Evolutionary conservation across 2,888 invertebrate genomes (phyloP), one percentile per base, ranked within the genome.

Genomic region (Diaperis boleti): DNA sequence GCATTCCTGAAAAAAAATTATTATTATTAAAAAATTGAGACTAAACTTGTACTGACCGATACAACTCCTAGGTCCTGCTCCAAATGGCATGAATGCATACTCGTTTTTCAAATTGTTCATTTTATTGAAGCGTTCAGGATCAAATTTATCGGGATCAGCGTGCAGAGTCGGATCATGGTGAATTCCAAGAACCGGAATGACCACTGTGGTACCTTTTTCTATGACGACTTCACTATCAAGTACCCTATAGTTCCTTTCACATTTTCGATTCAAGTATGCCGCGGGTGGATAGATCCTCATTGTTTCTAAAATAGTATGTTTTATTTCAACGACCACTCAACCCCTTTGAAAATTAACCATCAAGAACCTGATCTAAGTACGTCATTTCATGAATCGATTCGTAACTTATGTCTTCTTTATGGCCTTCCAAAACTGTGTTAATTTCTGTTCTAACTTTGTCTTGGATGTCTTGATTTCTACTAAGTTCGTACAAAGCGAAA

Each of bases 281-380:
- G 56, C 26, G 1, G 50, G 50, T 7, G 62, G 62, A 17, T 62
- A 18, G 7, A 22, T 57, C 3, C 62, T 17, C 3, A 62, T 14
- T 1, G 56, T 50, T 35, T 62, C 57, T 50, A 13, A 7, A 47
- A 22, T 11, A 33, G 11, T 2, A 33, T 2, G 8, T 33, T 33
- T 33, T n/a, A 26, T n/a, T 26, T 3, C 1, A 5, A 26, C 10
- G 31, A n/a, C 10, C 3, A n/a, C 10, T 31, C 7, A 31, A 31
- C 7, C 3, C 5, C 29, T 70, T n/a, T n/a, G n/a, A n/a, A n/a
- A n/a, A n/a, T n/a, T n/a, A n/a, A 78, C 79, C 80, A 59, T 74
- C 68, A 0, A 83, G 70, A 0, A 82, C 82, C 69, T 78, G 78
- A 15, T 83, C 82, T 70, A 84, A 67, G 59, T 83, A 84, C 1